Evolutionary conservation across 23 tunicate genomes (phyloP).

Genomic region (Aplidium turbinatum): DNA sequence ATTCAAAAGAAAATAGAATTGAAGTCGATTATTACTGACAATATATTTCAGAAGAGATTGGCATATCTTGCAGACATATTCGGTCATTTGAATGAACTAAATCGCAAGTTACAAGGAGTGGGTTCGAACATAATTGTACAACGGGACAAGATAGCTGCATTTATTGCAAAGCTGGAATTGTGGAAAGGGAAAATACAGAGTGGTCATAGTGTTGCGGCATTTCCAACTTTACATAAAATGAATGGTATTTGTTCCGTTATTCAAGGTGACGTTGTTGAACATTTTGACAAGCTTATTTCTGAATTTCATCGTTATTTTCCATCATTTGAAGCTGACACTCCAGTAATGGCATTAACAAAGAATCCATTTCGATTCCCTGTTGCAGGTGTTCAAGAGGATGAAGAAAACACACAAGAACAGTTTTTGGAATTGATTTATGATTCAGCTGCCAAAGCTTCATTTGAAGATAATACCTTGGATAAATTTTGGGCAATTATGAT

Average conservation of each 20-base stretch:
- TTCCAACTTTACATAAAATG: constrained; percentile 39
- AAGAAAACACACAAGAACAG: constrained; percentile 19
- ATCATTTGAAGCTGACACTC: constrained; percentile 41
- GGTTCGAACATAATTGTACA: constrained; percentile 11
- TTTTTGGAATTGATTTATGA: constrained; percentile 49
- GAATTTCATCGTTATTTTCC: constrained; percentile 61
- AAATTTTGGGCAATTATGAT: constrained; percentile 41
- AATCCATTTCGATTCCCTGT: constrained; percentile 49
- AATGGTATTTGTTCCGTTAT: constrained; percentile 37
- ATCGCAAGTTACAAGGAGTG: constrained; percentile 50
- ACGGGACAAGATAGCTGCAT: constrained; percentile 42
- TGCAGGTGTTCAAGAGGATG: constrained; percentile 28
- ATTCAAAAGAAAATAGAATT: constrained; percentile 36
- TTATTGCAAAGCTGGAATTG: constrained; percentile 29
- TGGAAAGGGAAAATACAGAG: constrained; percentile 27
- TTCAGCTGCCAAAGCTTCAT: constrained; percentile 51
- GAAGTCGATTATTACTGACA: constrained; percentile 36
- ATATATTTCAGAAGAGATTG: constrained; percentile 43
- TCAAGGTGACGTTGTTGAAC: constrained; percentile 35
- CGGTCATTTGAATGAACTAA: constrained; percentile 49
- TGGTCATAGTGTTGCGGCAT: constrained; percentile 46
- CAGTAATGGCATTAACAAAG: constrained; percentile 25
- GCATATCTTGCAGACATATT: too few species aligned
- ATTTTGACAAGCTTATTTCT: constrained; percentile 32
- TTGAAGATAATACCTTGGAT: constrained; percentile 31